Evolutionary conservation across 2,113 vertebrate species (phyloP), one percentile per base, ranked within the genome.

Genomic region (Chaenocephalus aceratus): DNA sequence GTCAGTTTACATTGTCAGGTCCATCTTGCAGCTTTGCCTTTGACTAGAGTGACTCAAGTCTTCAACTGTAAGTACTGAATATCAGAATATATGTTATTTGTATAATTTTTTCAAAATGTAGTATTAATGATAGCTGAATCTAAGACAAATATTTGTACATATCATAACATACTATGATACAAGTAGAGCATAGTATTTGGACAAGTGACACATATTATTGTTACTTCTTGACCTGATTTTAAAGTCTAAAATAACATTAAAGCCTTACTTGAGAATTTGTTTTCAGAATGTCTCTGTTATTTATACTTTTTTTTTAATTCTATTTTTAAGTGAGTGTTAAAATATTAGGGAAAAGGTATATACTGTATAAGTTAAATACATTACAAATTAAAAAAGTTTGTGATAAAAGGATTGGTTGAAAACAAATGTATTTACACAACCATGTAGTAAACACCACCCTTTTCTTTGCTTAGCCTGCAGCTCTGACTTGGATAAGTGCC

Each of bases 1-100:
- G 11, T 54, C 18, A 49, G 16, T 30, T 30, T 30, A 6, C 30
- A 26, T 36, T 60, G 49, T 44, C 30, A 1, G 6, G 14, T 67
- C 60, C 53, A 36, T 13, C 15, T 18, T 15, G 2, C 1, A 45
- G 49, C 64, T 49, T 60, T 36, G 46, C 11, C 62, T 34, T 69
- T 10, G 48, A 82, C 73, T 44, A 59, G 66, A 68, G 60, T 11
- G 15, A 58, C 2, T 30, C 46, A 30, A 84, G 52, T 64, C 88
- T 58, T 69, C 71, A 65, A 45, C 48, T 30, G 85, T 91, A 84
- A 90, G 90, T 89, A 71, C 44, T 46, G 30, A 30, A 30, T 34
- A 18, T 64, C 21, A 30, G 11, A 8, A 15, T 54, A 0, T 34
- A n/a, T 16, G 0, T 51, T 58, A 16, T 44, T 57, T 4, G 41